A percentile compares a stretch with the other conserved stretches of the same genome.
phyloP scores from a whole-genome alignment of 2,113 vertebrate species.

The Melanocharis versteri region DNA sequence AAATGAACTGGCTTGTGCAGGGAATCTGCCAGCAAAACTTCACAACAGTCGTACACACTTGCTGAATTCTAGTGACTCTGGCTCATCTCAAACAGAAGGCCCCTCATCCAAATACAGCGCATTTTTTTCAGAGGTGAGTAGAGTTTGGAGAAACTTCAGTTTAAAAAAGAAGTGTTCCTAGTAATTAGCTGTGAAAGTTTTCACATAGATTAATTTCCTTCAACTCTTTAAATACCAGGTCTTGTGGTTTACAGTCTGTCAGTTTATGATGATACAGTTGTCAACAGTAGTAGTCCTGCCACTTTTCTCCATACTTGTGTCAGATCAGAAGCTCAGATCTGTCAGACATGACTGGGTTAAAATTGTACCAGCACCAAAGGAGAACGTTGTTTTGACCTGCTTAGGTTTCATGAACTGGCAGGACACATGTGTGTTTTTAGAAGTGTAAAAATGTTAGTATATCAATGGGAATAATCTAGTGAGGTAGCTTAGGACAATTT shows the following conservation, averaged over 20 bases:
- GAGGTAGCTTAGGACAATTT: neutral
- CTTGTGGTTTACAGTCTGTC: neutral
- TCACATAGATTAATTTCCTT: neutral
- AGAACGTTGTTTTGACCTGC: neutral
- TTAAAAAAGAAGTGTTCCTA: neutral
- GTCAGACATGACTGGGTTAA: neutral
- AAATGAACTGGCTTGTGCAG: constrained; percentile 88
- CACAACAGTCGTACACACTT: constrained; percentile 73
- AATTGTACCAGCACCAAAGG: neutral
- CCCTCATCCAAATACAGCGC: constrained; percentile 84
- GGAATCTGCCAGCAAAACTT: constrained; percentile 80
- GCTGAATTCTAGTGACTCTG: constrained; percentile 80
- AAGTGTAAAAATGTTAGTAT: neutral
- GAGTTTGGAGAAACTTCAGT: neutral
- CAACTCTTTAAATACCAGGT: neutral
- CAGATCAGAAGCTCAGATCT: neutral
- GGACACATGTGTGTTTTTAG: fast-evolving
- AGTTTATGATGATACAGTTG: neutral
- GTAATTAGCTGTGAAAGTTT: neutral
- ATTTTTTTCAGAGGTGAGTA: constrained; percentile 87
- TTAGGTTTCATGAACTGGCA: neutral
- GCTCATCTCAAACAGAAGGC: constrained; percentile 77
- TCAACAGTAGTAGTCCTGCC: neutral
- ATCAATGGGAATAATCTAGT: neutral
- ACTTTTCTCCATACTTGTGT: neutral